These are phyloP conservation scores for Podabrus alpinus DNA, from an alignment of 2,888 invertebrate genomes.

Conservation along the genomic window DNA sequence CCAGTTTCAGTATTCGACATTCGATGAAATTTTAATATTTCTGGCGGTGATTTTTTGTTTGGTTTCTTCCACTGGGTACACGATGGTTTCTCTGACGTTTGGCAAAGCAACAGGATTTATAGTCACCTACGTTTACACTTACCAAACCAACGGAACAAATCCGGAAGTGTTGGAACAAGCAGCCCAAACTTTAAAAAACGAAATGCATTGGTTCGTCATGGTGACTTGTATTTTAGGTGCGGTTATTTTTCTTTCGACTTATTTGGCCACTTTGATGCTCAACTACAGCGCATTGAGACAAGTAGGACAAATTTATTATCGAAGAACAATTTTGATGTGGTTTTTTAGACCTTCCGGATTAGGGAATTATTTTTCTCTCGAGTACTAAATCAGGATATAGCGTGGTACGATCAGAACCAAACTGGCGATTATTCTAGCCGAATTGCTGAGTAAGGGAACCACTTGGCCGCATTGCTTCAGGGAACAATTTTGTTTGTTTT, in stretches of 20 bases:
- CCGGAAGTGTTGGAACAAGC: conserved; percentile 37
- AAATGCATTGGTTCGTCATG: conserved; percentile 62
- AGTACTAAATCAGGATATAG: conserved; percentile 73
- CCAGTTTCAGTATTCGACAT: conserved; percentile 70
- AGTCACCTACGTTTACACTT: conserved; percentile 49
- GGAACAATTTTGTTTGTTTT: conserved; percentile 30
- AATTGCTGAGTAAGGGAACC: conserved; percentile 70
- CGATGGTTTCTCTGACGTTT: conserved; percentile 70
- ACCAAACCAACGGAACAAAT: background rate
- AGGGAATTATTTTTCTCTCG: conserved; percentile 68
- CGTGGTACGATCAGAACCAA: conserved; percentile 73
- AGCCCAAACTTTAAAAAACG: conserved; percentile 56
- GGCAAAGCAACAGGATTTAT: conserved; percentile 67
- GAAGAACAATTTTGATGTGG: background rate
- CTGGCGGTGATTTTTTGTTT: conserved; percentile 64
- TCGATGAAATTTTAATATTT: conserved; percentile 62
- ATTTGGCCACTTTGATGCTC: conserved; percentile 60
- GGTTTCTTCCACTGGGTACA: conserved; percentile 65
- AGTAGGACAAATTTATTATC: background rate
- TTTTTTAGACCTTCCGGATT: conserved; percentile 62
- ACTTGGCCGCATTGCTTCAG: background rate
- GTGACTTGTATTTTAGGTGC: conserved; percentile 66
- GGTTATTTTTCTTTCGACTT: conserved; percentile 64
- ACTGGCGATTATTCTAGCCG: conserved; percentile 75
- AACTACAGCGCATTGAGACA: conserved; percentile 1